These are phyloP conservation scores for Rousettus madagascariensis DNA, from an alignment of 2,797 vertebrate genomes.

Conservation along the genomic window DNA sequence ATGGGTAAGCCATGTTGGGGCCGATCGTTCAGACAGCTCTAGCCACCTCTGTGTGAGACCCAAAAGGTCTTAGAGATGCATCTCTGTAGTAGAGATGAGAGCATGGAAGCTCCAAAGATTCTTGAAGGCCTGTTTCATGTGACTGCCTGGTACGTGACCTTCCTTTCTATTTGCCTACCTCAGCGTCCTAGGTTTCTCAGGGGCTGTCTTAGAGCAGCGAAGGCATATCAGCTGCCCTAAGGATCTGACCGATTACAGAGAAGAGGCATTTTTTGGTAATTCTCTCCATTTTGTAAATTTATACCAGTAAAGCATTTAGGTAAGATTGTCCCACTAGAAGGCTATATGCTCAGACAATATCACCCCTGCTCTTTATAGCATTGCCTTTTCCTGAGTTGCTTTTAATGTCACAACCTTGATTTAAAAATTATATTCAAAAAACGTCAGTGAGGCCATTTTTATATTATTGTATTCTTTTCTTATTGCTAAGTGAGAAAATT, in stretches of 20 bases:
- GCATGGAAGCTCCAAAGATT: rapidly evolving
- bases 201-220: background rate
- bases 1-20: background rate
- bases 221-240: background rate
- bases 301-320: background rate
- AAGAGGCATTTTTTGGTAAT: background rate
- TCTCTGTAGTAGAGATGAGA: rapidly evolving
- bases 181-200: background rate
- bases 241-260: background rate
- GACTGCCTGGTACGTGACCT: background rate
- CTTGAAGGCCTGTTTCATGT: background rate
- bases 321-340: background rate
- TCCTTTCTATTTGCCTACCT: background rate
- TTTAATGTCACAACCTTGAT: background rate
- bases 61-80: background rate
- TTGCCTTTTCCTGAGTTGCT: background rate
- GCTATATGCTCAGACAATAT: rapidly evolving
- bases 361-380: background rate
- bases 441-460: background rate
- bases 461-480: background rate
- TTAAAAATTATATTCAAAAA: background rate
- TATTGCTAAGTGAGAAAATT: background rate
- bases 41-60: rapidly evolving
- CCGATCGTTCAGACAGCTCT: background rate
- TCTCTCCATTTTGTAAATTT: background rate